Evolutionary conservation across 1,140 invertebrate species (phyloP), one percentile per base, ranked within the genome.

Genomic region (Drosophila tani): DNA sequence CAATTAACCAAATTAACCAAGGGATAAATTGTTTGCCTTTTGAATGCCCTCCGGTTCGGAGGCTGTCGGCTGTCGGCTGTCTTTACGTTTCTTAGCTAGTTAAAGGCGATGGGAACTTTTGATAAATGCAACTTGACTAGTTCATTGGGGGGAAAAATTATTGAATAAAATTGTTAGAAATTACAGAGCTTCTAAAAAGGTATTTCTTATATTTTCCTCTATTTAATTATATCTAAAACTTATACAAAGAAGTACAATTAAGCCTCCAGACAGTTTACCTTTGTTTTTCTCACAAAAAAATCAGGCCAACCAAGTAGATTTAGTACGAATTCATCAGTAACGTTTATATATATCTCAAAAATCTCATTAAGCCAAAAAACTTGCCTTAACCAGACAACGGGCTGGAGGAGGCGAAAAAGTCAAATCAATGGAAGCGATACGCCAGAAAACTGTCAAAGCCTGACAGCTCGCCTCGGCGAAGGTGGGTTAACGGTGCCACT

Each of bases 1-100:
- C 84, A 87, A 87, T 87, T 87, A 87, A 87, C 84, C 81, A 87
- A 87, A 87, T 87, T 87, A 87, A 87, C 84, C 84, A 90, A 84
- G 79, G 83, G 80, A 83, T 74, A 74, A 74, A 74, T 74, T 73
- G 53, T 45, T 73, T 73, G 68, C 69, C 69, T 57, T 73, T 66
- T 70, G 43, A 35, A 47, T 71, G 66, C 43, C 67, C 43, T 63
- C 40, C 40, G 40, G 19, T 27, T n/a, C 27, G 11, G 11, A 29
- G 15, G 47, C 6, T 12, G 29, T 32, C 29, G 29, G 8, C 29
- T 9, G 8, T 32, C 29, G 29, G 29, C 12, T 64, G 14, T 21
- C 45, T 12, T 12, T 57, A 46, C 19, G n/a, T 62, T 29, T 46
- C 38, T 56, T 70, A 50, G 53, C 29, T 19, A 19, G 17, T 60